Evolutionary conservation across 2,113 vertebrate genomes (phyloP), one percentile per base, ranked within the genome.

Genomic region (Tachysurus vachellii): DNA sequence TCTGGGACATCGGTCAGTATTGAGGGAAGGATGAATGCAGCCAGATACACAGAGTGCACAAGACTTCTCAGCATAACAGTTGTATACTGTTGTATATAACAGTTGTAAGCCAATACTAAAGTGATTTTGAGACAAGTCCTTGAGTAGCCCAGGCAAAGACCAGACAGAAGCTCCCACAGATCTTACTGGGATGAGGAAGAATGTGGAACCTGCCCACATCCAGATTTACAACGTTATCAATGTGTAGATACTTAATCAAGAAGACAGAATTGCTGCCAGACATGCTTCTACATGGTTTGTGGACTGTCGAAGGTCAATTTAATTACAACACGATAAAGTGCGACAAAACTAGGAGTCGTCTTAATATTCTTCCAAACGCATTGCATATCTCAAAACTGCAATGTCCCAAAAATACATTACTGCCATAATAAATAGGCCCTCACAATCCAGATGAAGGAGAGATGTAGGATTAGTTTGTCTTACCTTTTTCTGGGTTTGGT

Each of bases 401-500:
- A 77, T 0, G 7, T 28, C 16, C 26, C 26, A 31, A 19, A 28
- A 80, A 80, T 36, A 26, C n/a, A 54, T 31, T 9, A 28, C 10
- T n/a, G 54, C 23, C 5, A 36, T 31, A 75, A 50, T 26, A 23
- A 26, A 13, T 5, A 1, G 59, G 56, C 31, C 21, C 59, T 70
- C 14, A 84, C 2, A 8, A 61, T 21, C 50, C 5, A 80, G 26
- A 17, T 26, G 3, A 83, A 44, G 13, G n/a, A 44, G 16, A 73
- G 12, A 59, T 1, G 17, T 5, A 14, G 42, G 17, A 4, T 81
- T 28, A 13, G 28, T 42, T 36, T 19, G 6, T 42, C 89, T 93
- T 91, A 99, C 98, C 94, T 97, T 93, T 96, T 99, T 91, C 97
- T 95, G 54, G 97, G 96, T 84, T 97, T 98, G 36, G 96, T 94